Conservation (phyloP, 2,113 vertebrate species). For the Recurvirostra avosetta region DNA sequence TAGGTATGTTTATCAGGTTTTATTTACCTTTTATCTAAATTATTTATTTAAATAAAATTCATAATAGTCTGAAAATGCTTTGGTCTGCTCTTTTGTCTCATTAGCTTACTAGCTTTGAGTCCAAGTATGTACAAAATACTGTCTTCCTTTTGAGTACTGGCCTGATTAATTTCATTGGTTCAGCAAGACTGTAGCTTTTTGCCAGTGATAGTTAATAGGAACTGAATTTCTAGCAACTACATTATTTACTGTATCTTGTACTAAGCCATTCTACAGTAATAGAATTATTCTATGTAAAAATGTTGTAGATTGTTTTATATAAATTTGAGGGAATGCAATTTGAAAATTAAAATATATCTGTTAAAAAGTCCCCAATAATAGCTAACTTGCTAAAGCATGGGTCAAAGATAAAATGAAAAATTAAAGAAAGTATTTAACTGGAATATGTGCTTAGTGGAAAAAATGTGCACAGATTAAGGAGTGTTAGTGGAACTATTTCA, state of each 20-base stretch:
- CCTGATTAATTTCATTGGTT: neutral
- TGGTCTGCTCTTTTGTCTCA: neutral
- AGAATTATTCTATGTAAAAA: neutral
- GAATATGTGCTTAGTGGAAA: neutral
- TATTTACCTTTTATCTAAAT: neutral
- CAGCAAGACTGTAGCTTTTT: neutral
- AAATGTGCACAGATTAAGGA: fast-evolving
- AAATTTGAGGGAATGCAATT: neutral
- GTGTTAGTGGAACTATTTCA: neutral
- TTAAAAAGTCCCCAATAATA: neutral
- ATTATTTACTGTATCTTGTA: neutral
- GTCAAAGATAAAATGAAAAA: neutral
- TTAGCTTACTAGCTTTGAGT: neutral
- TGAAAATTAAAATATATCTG: neutral
- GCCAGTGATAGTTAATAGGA: neutral
- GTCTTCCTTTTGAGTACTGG: neutral
- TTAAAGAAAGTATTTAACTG: neutral
- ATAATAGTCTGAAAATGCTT: neutral
- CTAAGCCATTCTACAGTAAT: neutral
- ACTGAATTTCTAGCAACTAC: neutral
- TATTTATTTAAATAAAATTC: neutral
- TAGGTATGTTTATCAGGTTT: neutral
- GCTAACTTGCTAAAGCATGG: neutral
- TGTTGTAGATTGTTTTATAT: neutral
- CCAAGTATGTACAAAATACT: neutral